Evolutionary conservation across 30 jellyfish, hydroid and myxozoan genomes (phyloP).

Genomic region (Chrysaora quinquecirrha): DNA sequence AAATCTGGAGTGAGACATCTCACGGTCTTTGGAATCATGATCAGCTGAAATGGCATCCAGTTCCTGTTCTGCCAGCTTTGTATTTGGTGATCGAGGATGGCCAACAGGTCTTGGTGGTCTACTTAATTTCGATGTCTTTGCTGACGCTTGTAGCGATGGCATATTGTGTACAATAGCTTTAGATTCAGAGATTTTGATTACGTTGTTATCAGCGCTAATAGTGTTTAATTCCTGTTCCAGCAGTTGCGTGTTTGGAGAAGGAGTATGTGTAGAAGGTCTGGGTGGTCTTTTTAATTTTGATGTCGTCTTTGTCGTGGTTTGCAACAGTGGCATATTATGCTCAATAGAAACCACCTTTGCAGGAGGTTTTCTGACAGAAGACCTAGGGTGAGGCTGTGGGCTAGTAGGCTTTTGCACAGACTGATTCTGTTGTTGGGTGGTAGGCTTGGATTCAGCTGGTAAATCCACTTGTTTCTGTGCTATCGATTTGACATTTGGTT

Average conservation of each 20-base stretch:
- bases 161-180: slow-evolving; percentile 33
- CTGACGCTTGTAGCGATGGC: slow-evolving; percentile 50
- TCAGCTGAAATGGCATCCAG: too few relatives aligned
- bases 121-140: neutral
- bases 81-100: neutral
- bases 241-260: slow-evolving; percentile 40
- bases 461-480: neutral
- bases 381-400: slow-evolving; percentile 25
- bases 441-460: neutral
- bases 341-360: slow-evolving; percentile 4
- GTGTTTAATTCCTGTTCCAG: slow-evolving; percentile 45
- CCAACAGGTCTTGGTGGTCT: neutral
- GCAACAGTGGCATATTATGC: slow-evolving; percentile 59
- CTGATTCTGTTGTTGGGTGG: neutral
- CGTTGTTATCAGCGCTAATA: neutral
- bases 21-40: neutral
- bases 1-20: slow-evolving; percentile 10
- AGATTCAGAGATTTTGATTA: too few relatives aligned
- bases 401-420: neutral
- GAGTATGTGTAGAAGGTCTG: neutral
- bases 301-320: neutral
- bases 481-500: neutral
- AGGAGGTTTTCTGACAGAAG: neutral
- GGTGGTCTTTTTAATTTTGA: neutral
- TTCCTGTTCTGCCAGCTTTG: slow-evolving; percentile 44